Evolutionary conservation across 2,797 vertebrate genomes (phyloP), one percentile per base, ranked within the genome.

Genomic region (Acipenser oxyrinchus): DNA sequence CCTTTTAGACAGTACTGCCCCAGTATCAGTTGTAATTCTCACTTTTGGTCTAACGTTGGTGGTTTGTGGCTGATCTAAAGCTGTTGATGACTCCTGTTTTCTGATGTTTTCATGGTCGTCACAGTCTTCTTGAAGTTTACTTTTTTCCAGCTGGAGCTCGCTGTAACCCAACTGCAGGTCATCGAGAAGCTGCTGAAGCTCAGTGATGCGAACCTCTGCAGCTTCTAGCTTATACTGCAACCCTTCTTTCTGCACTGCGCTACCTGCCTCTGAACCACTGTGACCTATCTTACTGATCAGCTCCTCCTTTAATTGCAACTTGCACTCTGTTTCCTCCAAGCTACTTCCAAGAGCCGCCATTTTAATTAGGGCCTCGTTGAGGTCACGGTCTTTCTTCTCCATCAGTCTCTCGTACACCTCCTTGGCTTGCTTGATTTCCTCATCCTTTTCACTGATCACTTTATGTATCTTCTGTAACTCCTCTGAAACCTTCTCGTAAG

Each of bases 361-460:
- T 84, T 95, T 97, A 73, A 95, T 79, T 64, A 95, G 86, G 49
- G 93, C 93, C 77, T 98, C 94, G 48, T 86, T 92, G 71, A 96
- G 86, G 74, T 94, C 94, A 68, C 87, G 86, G 55, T 97, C 93
- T 62, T 96, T 96, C 75, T 89, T 91, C 60, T 88, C 88, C 66
- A 96, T 84, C 64, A 92, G 83, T 70, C 87, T 89, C 76, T 93
- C 85, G 2, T 97, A 95, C 79, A 86, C 82, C 66, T 93, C 93
- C 73, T 91, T 94, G 4, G 94, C 90, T 0, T 88, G 88, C 62
- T 79, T 86, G 68, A 98, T 87, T 76, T 98, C 95, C 6, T 94
- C 91, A 58, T 97, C 95, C 68, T 94, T 98, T 68, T 95, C 93
- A 68, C 78, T 77, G 64, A 98, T 83, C 63, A 93, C 87, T 48